Evolutionary conservation across 2,797 vertebrate species (phyloP), one percentile per base, ranked within the genome.

Genomic region (Rhynchonycteris naso): DNA sequence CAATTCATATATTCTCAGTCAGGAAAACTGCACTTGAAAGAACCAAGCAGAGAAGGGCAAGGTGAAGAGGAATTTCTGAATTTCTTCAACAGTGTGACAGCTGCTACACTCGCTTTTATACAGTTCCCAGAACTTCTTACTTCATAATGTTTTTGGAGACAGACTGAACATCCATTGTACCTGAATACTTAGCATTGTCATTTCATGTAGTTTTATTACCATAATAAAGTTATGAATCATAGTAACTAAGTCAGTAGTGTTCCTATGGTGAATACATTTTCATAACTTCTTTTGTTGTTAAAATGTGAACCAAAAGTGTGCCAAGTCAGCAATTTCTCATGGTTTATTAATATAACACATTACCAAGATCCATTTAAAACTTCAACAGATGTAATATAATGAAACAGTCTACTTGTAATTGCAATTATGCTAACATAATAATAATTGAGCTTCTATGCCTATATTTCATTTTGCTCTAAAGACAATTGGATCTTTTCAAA

Each of bases 191-290:
- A 82, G 83, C 59, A 91, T 98, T 98, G 98, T 97, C 95, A 95
- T 97, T 96, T 98, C 97, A 84, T 97, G 97, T 98, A 98, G 97
- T 96, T 98, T 98, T 98, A 98, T 98, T 98, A 96, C 96, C 92
- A 97, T 98, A 98, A 98, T 98, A 98, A 98, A 98, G 97, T 97
- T 98, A 96, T 97, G 98, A 98, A 98, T 98, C 98, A 97, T 93
- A 95, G 97, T 97, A 98, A 98, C 98, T 98, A 98, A 98, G 97
- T 97, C 98, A 97, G 97, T 96, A 95, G 97, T 97, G 65, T 78
- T 98, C 97, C 97, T 47, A 0, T 85, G 97, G 97, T 83, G 96
- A 98, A 98, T 98, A 98, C 97, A 98, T 98, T 98, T 98, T 98
- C 98, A 98, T 98, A 98, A 98, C 97, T 86, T 97, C 97, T 97